These are phyloP conservation scores for human (Homo sapiens) DNA, from an alignment of 2,113 vertebrate genomes.

Conservation along the genomic window DNA sequence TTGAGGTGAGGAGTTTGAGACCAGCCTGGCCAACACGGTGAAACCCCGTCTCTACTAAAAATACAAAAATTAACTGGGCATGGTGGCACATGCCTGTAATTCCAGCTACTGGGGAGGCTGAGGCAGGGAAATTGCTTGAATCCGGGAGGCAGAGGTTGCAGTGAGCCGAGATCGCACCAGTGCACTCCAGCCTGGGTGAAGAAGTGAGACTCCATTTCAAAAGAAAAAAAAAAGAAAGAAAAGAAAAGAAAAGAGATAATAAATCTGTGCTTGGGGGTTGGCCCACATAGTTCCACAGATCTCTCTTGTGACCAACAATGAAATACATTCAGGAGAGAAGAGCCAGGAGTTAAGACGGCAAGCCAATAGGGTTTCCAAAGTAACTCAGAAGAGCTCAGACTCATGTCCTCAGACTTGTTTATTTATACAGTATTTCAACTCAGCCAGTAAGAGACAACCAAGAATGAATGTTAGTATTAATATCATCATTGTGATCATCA, in stretches of 20 bases:
- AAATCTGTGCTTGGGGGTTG: background rate
- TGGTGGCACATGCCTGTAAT: too few species aligned
- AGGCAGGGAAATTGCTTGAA: too few species aligned
- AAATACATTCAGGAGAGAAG: background rate
- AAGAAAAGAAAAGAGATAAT: background rate
- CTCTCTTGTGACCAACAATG: background rate
- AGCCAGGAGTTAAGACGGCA: background rate
- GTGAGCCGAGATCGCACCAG: too few species aligned
- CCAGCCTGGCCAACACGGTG: too few species aligned
- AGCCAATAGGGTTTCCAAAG: background rate
- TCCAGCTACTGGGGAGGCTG: too few species aligned
- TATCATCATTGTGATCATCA: background rate
- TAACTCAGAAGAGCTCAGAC: background rate
- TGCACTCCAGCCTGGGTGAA: too few species aligned
- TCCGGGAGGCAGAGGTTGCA: too few species aligned
- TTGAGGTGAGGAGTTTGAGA: too few species aligned
- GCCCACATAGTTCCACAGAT: background rate
- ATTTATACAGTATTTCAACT: constrained; percentile 2
- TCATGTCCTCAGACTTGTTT: background rate
- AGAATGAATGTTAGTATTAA: constrained; percentile 1
- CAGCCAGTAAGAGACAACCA: background rate
- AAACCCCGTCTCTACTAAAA: too few species aligned
- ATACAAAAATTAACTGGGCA: too few species aligned
- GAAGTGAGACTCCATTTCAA: too few species aligned
- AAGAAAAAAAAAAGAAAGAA: too few species aligned